phyloP scores from a whole-genome alignment of 2,888 invertebrate genomes.

The Pocota personata region DNA sequence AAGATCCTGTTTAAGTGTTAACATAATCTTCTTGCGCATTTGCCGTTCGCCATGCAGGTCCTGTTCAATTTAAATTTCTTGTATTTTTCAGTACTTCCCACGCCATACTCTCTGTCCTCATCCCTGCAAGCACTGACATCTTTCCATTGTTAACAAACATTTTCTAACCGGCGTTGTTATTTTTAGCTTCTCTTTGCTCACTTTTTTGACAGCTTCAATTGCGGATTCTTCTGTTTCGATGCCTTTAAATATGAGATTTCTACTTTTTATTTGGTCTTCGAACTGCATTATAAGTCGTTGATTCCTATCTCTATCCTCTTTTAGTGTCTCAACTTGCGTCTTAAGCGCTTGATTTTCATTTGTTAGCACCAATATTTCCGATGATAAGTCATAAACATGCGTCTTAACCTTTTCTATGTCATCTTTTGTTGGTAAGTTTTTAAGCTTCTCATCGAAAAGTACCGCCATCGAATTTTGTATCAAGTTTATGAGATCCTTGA shows the following conservation, averaged over 20 bases:
- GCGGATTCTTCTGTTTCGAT: not conserved
- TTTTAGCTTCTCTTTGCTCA: too few species aligned
- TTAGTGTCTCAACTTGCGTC: not conserved
- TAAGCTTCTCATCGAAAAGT: not conserved
- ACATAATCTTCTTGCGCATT: too few species aligned
- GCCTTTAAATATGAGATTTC: not conserved
- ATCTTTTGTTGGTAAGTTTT: not conserved
- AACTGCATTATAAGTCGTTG: not conserved
- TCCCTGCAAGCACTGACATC: too few species aligned
- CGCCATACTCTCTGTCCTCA: too few species aligned
- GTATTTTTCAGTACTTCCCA: too few species aligned
- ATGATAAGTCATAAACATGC: not conserved
- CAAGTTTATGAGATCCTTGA: too few species aligned
- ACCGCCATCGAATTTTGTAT: slow-evolving; percentile 9
- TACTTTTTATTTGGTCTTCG: not conserved
- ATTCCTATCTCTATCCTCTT: not conserved
- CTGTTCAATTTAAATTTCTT: too few species aligned
- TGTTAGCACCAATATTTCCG: not conserved
- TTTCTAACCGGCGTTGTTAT: too few species aligned
- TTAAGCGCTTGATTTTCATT: not conserved
- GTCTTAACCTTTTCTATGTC: not conserved
- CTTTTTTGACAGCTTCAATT: not conserved
- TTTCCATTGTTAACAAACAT: too few species aligned
- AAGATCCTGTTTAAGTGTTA: too few species aligned
- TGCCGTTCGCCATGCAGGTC: too few species aligned